Conservation (phyloP, 2,113 vertebrate genomes). For the Donacobius atricapilla region DNA sequence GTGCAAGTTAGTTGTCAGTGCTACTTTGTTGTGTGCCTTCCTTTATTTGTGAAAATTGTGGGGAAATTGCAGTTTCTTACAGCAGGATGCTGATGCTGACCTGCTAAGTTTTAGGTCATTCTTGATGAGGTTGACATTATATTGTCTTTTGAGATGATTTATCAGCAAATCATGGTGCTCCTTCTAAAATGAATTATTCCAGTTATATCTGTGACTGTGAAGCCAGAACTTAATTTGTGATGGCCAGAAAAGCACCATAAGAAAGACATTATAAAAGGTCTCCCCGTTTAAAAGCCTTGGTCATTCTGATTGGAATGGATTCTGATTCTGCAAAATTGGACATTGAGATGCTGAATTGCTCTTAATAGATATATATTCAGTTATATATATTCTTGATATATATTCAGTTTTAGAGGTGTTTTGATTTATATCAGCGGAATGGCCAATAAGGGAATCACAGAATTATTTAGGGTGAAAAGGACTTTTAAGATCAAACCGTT, state of each 20-base stretch:
- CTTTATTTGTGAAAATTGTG: not conserved
- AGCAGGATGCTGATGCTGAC: not conserved
- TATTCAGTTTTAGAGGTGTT: slow-evolving; percentile 18
- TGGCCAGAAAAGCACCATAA: not conserved
- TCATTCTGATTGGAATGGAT: not conserved
- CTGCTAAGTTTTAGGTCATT: not conserved
- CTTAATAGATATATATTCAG: not conserved
- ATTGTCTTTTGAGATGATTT: not conserved
- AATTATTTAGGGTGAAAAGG: not conserved
- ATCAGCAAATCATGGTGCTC: not conserved
- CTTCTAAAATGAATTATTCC: not conserved
- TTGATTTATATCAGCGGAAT: not conserved
- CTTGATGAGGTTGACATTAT: not conserved
- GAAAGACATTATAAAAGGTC: not conserved
- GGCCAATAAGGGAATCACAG: not conserved
- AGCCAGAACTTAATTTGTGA: not conserved
- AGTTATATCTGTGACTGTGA: not conserved
- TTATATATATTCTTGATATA: too few relatives aligned
- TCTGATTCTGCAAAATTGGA: not conserved
- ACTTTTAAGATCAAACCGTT: not conserved
- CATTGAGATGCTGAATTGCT: not conserved
- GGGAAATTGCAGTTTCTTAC: not conserved
- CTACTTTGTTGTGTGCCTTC: not conserved
- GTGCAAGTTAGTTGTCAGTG: not conserved
- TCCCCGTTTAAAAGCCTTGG: not conserved